These are phyloP conservation scores for Paragorgia papillata DNA, from an alignment of 92 coral and sea anemone species.

Conservation along the genomic window DNA sequence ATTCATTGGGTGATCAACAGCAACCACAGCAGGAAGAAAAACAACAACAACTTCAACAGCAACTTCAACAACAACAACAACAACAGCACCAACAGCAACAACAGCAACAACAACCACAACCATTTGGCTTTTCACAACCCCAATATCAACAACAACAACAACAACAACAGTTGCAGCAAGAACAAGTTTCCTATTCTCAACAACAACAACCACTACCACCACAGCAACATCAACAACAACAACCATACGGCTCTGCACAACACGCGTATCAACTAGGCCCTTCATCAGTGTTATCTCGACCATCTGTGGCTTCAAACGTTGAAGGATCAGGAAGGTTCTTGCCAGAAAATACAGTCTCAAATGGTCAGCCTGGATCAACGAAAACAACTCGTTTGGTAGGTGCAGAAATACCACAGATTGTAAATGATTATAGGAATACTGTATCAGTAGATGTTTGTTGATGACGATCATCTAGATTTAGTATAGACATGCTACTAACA, in stretches of 20 bases:
- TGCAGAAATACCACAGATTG: too few relatives aligned
- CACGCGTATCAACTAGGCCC: neutral
- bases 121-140: too few relatives aligned
- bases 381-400: neutral
- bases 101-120: constrained; percentile 12
- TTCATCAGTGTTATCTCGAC: neutral
- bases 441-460: too few relatives aligned
- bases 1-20: neutral
- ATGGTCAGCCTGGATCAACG: neutral
- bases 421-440: too few relatives aligned
- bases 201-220: constrained; percentile 24
- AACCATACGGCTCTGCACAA: constrained; percentile 2
- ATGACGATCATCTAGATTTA: neutral
- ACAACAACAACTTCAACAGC: neutral
- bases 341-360: neutral
- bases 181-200: too few relatives aligned
- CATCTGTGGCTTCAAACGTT: neutral
- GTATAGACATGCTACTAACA: too few relatives aligned
- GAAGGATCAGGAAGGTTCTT: neutral
- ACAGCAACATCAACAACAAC: constrained; percentile 2
- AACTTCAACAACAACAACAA: neutral
- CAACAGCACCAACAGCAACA: constrained; percentile 3
- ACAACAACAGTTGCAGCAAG: neutral
- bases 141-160: neutral
- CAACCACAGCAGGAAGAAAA: neutral